Evolutionary conservation across 2,113 vertebrate genomes (phyloP), one percentile per base, ranked within the genome.

Genomic region (Nothoprocta perdicaria): DNA sequence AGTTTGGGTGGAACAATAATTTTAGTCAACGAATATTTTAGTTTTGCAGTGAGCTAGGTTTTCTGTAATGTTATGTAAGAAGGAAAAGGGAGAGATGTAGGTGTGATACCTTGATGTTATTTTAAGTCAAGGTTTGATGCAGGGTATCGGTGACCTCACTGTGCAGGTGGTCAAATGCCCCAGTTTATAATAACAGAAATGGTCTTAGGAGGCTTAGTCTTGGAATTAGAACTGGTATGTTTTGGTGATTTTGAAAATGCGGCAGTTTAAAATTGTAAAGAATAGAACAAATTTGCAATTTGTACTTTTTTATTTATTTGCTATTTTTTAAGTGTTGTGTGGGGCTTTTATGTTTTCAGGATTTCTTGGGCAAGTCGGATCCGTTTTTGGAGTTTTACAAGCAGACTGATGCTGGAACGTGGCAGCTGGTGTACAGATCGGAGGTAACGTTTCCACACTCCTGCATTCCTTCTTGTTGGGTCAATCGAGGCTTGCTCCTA

Each of bases 341-440:
- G 83, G 81, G n/a, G 14, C 5, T 92, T 95, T 86, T 88, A 41
- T 55, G 13, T 76, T 62, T 75, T 45, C 93, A 99, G 99, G 99
- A 99, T 92, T 97, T 98, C 45, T 98, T 99, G 91, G 99, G 99
- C 52, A 99, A 99, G 96, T 99, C 98, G 0, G 99, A 99, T 97
- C 98, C 98, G 0, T 99, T 99, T 97, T 93, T 99, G 97, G 99
- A 99, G 95, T 95, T 99, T 66, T 98, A 98, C 58, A 98, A 97
- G 88, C 97, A 99, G 88, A 97, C 84, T 12, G 97, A 98, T 29
- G 98, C 97, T 92, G 98, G 98, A 43, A 98, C 95, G 10, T 99
- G 98, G 99, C 98, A 99, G 88, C 96, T 99, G 62, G 95, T 98
- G 12, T 97, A 99, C 97, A 98, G 99, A 96, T 98, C 99, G 52